Evolutionary conservation across 2,113 vertebrate genomes (phyloP).

Genomic region (Jacana jacana): DNA sequence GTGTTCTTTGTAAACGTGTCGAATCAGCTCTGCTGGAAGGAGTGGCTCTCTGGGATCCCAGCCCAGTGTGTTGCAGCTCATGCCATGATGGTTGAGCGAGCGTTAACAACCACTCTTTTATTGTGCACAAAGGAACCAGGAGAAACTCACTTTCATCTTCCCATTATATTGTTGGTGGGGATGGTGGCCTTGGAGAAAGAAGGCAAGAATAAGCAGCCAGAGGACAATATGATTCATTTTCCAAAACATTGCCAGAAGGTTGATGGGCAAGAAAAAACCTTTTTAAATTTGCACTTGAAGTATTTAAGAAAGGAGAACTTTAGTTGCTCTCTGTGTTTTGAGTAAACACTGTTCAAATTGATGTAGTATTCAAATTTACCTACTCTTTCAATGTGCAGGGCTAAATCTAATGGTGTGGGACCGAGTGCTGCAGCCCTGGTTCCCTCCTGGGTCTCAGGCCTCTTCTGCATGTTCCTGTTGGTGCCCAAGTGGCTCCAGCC

Average conservation of each 20-base stretch:
- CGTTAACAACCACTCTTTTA: background rate
- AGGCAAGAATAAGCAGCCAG: background rate
- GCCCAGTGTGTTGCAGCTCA: background rate
- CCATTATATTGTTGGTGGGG: background rate
- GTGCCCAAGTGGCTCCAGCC: background rate
- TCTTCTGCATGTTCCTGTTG: accelerated
- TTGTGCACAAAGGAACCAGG: background rate
- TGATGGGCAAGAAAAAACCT: background rate
- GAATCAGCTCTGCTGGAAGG: background rate
- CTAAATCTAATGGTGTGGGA: background rate
- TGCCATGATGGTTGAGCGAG: background rate
- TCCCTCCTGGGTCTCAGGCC: background rate
- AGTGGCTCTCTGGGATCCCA: background rate
- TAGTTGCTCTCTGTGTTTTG: background rate
- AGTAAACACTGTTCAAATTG: background rate
- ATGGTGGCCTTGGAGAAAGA: background rate
- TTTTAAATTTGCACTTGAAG: background rate
- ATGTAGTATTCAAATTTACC: background rate
- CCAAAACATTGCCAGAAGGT: background rate
- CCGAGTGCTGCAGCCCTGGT: background rate
- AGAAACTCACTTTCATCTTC: background rate
- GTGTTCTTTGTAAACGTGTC: background rate
- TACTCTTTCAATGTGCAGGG: background rate
- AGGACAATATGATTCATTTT: background rate
- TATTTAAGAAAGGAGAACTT: background rate